Percentiles rank a stretch among this genome's conserved stretches.
Conservation (phyloP, 2,888 invertebrate genomes). For the Peribatodes rhomboidaria region DNA sequence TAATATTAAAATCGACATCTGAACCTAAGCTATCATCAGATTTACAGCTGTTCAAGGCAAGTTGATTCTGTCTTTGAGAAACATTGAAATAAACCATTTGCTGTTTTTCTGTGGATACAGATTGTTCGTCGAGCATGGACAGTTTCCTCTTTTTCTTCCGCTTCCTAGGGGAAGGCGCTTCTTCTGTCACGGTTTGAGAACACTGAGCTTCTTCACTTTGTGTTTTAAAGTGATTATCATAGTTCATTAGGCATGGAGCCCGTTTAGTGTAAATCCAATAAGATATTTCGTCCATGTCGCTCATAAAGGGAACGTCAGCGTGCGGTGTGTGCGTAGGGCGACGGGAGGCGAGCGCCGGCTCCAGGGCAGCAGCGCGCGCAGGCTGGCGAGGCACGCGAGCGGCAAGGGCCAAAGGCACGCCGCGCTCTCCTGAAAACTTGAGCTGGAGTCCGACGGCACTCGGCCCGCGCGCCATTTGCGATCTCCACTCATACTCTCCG, state of each 20-base stretch:
- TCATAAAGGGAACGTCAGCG: slow-evolving; percentile 71
- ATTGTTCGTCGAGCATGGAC: slow-evolving; percentile 69
- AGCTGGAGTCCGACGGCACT: slow-evolving; percentile 45
- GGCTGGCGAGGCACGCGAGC: slow-evolving; percentile 36
- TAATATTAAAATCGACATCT: slow-evolving; percentile 75
- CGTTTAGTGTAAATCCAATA: slow-evolving; percentile 80
- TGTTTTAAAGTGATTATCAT: slow-evolving; percentile 69
- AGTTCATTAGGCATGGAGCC: slow-evolving; percentile 79
- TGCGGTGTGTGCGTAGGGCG: slow-evolving; percentile 17
- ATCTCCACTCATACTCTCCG: slow-evolving; percentile 48
- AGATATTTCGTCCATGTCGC: slow-evolving; percentile 80
- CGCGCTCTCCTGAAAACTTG: slow-evolving; percentile 18
- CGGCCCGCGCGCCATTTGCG: slow-evolving; percentile 31
- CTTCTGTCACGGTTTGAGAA: slow-evolving; percentile 60
- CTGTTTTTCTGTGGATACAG: slow-evolving; percentile 63
- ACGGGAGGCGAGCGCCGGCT: slow-evolving; percentile 30
- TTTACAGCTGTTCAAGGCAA: slow-evolving; percentile 60
- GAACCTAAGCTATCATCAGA: slow-evolving; percentile 67
- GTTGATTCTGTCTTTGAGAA: slow-evolving; percentile 59
- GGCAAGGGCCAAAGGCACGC: slow-evolving; percentile 49
- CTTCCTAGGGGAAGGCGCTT: slow-evolving; percentile 64
- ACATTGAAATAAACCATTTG: slow-evolving; percentile 73
- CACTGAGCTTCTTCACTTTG: slow-evolving; percentile 63
- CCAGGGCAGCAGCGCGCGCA: slow-evolving; percentile 37
- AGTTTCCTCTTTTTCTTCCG: slow-evolving; percentile 72